These are phyloP conservation scores for Antheraea mylitta DNA, from an alignment of 1,140 invertebrate species.

Conservation along the genomic window DNA sequence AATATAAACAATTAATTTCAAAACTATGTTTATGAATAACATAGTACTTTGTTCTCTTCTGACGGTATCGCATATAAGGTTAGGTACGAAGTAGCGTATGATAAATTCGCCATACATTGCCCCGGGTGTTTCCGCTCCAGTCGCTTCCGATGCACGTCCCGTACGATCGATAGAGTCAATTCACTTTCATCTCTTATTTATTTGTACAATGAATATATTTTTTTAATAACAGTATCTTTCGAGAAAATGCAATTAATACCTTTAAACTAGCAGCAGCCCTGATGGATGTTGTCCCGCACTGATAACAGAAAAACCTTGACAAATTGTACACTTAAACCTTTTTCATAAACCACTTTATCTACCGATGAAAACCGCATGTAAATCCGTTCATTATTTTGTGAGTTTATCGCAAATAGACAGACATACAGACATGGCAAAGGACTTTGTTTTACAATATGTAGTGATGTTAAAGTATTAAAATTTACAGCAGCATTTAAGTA, in stretches of 20 bases:
- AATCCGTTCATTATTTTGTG: too few relatives aligned
- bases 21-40: neutral
- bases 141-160: slow-evolving; percentile 60
- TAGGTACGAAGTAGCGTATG: slow-evolving; percentile 44
- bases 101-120: slow-evolving; percentile 65
- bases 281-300: too few relatives aligned
- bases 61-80: slow-evolving; percentile 21
- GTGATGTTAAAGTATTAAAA: too few relatives aligned
- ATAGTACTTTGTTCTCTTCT: neutral
- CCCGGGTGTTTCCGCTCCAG: slow-evolving; percentile 63
- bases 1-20: neutral
- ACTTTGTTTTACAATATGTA: too few relatives aligned
- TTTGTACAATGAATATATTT: slow-evolving; percentile 26
- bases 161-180: slow-evolving; percentile 68
- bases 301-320: too few relatives aligned
- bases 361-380: too few relatives aligned
- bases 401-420: too few relatives aligned
- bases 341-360: too few relatives aligned
- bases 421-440: too few relatives aligned
- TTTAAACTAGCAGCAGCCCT: too few relatives aligned
- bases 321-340: too few relatives aligned
- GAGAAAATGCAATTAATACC: neutral
- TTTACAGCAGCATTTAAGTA: too few relatives aligned
- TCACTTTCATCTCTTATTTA: slow-evolving; percentile 63
- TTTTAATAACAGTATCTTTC: neutral